Percentiles rank a stretch among this genome's conserved stretches.
Conservation (phyloP, 2,113 vertebrate species). For the Myotis lucifugus region DNA sequence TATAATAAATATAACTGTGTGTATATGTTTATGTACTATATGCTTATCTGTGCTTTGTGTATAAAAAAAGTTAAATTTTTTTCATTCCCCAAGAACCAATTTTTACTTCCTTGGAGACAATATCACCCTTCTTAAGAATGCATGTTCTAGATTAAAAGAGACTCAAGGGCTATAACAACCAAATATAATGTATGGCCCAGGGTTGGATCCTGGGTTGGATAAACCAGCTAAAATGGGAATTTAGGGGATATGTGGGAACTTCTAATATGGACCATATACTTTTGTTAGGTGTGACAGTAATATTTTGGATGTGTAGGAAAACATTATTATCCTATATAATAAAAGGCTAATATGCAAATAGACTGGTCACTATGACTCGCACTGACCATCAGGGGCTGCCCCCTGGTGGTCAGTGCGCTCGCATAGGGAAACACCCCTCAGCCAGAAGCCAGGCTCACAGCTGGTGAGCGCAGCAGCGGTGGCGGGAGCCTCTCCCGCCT, state of each 20-base stretch:
- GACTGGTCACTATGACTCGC: too few relatives aligned
- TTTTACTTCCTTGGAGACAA: background rate
- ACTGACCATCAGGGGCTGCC: too few relatives aligned
- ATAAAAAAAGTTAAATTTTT: background rate
- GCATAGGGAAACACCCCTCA: too few relatives aligned
- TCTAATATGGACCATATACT: conserved; percentile 19
- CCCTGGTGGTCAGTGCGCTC: too few relatives aligned
- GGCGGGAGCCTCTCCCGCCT: too few relatives aligned
- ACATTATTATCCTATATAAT: background rate
- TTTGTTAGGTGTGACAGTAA: background rate
- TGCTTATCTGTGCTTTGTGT: background rate
- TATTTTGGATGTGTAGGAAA: background rate
- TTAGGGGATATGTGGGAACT: background rate
- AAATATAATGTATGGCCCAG: background rate
- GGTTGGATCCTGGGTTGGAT: background rate
- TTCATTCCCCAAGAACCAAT: background rate
- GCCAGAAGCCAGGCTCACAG: too few relatives aligned
- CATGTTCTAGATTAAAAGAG: background rate
- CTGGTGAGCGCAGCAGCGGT: too few relatives aligned
- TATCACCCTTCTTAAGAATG: background rate
- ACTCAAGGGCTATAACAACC: background rate
- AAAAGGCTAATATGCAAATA: too few relatives aligned
- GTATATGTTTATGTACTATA: background rate
- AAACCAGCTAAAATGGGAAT: background rate
- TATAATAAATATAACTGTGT: background rate